Evolutionary conservation across 2,113 vertebrate species (phyloP).

Genomic region (Spea bombifrons): DNA sequence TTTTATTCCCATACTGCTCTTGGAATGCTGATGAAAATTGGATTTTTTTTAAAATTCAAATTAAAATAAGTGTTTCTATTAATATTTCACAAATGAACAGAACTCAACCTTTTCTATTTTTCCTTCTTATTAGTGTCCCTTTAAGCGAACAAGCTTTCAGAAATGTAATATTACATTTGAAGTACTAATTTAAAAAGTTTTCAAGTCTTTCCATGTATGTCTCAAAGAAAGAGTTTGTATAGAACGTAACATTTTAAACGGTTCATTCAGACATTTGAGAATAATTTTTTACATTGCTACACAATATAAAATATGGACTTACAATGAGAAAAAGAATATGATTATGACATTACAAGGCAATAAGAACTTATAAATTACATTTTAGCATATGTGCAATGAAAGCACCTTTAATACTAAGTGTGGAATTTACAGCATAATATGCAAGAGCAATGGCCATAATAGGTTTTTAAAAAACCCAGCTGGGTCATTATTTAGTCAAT

Average conservation of each 20-base stretch:
- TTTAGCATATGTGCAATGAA: constrained; percentile 35
- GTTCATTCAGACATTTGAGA: background rate
- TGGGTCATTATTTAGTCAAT: constrained; percentile 45
- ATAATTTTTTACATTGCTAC: constrained; percentile 17
- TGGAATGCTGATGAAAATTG: no score
- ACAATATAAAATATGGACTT: constrained; percentile 23
- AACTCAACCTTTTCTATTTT: background rate
- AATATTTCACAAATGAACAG: background rate
- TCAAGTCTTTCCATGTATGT: background rate
- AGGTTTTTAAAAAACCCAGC: constrained; percentile 34
- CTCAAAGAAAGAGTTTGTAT: constrained; percentile 1
- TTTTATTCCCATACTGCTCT: no score
- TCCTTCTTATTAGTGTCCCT: background rate
- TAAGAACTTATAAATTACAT: constrained; percentile 42
- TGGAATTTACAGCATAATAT: constrained; percentile 35
- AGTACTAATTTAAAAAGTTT: constrained; percentile 12
- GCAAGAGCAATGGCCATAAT: constrained; percentile 22
- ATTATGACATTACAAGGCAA: constrained; percentile 39
- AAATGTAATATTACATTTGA: background rate
- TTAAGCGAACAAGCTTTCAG: background rate
- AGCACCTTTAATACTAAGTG: constrained; percentile 40
- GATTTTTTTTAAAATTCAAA: background rate
- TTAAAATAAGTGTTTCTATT: background rate
- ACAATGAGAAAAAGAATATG: constrained; percentile 30
- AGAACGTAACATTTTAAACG: constrained; percentile 20